These are phyloP conservation scores for Mandrillus leucophaeus DNA, from an alignment of 2,113 vertebrate genomes.

Conservation along the genomic window DNA sequence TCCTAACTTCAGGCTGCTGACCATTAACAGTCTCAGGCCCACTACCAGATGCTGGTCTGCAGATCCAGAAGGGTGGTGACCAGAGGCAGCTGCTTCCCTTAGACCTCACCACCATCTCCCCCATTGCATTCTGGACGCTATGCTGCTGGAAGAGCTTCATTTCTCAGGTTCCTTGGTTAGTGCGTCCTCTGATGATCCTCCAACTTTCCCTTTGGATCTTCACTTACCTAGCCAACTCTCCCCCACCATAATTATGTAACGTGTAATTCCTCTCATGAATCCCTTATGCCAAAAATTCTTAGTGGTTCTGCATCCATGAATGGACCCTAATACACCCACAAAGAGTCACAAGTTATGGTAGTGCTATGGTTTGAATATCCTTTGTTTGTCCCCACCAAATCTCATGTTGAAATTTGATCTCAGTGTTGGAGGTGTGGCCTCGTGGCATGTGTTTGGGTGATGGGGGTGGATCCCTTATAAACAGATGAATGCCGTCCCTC, in stretches of 20 bases:
- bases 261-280: not conserved
- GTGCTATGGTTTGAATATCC: no score
- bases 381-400: no score
- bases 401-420: no score
- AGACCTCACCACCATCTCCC: not conserved
- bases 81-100: not conserved
- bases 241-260: not conserved
- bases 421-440: no score
- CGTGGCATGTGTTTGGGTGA: no score
- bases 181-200: not conserved
- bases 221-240: not conserved
- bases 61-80: not conserved
- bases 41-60: not conserved
- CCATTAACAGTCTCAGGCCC: not conserved
- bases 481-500: no score
- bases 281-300: not conserved
- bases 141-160: no score
- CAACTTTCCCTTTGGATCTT: not conserved
- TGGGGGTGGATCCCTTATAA: no score
- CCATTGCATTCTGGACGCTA: not conserved
- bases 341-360: not conserved
- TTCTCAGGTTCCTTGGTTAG: not conserved
- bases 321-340: not conserved
- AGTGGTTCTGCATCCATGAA: not conserved
- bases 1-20: not conserved